Evolutionary conservation across 2,113 vertebrate species (phyloP), one percentile per base, ranked within the genome.

Genomic region (Myrmecophaga tridactyla): DNA sequence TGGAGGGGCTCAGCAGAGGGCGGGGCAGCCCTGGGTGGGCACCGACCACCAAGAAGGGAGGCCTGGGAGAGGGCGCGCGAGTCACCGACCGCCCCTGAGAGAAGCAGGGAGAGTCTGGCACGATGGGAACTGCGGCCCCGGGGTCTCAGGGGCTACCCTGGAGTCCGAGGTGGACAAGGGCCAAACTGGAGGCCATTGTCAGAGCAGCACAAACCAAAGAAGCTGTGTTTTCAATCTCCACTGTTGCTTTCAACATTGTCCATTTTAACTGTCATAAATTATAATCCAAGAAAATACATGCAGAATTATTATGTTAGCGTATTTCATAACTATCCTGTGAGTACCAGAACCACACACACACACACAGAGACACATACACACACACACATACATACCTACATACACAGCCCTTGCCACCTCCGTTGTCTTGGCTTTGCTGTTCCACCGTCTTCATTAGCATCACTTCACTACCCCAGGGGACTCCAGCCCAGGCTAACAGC

Each of bases 361-460:
- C 56, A 17, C 13, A 34, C 9, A 27, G 29, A 5, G 8, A 65
- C n/a, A n/a, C n/a, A n/a, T n/a, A n/a, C n/a, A n/a, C n/a, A n/a
- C n/a, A 62, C 60, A 25, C 60, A 78, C 10, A 4, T 17, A 17
- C 51, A 14, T 10, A 29, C 6, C 60, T 27, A 9, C 20, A 62
- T 27, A 62, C 60, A 25, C 60, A 78, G n/a, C 0, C 1, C 29
- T 27, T 8, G 27, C 20, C 6, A 0, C n/a, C 14, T 7, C 4
- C 1, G 0, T 41, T 25, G 36, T 21, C 62, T 7, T n/a, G 21
- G 46, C 29, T 53, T 23, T 31, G 58, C 29, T 72, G 27, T 48
- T 12, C 29, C 4, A 1, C 12, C 0, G 0, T 36, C n/a, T 48
- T 53, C 41, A 60, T 48, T 34, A 34, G 25, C 43, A 20, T 76